Conservation (phyloP, 2,113 vertebrate genomes). For the Phalacrocorax pelagicus region DNA sequence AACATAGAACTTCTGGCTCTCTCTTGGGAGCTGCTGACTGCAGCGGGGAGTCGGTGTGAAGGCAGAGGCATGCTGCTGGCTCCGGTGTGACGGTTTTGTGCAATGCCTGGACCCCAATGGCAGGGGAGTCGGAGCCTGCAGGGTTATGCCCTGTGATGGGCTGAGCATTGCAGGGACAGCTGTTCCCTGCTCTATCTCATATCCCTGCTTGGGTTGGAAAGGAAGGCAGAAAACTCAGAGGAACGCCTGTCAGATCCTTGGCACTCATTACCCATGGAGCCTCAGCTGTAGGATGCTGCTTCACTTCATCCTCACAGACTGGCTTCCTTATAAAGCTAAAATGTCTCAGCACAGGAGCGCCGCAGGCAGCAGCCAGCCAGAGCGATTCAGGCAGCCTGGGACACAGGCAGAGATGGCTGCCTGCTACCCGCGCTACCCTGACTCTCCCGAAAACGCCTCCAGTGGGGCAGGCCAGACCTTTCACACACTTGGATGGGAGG, state of each 20-base stretch:
- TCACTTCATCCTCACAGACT: accelerated
- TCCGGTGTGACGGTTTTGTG: background rate
- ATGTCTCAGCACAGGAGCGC: background rate
- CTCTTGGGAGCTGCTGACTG: background rate
- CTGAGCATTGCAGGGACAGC: accelerated
- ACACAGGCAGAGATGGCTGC: background rate
- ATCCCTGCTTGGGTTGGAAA: background rate
- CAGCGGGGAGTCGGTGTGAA: background rate
- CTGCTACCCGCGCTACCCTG: background rate
- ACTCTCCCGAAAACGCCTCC: background rate
- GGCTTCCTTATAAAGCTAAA: constrained; percentile 43
- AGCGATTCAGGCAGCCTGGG: background rate
- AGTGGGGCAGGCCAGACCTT: constrained; percentile 54
- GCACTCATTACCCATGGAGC: background rate
- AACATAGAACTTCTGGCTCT: accelerated
- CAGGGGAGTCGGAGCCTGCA: background rate
- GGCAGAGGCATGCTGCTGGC: background rate
- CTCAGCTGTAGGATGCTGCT: background rate
- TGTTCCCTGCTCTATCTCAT: background rate
- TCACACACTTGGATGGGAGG: constrained; percentile 57
- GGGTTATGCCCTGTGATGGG: background rate
- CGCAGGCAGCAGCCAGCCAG: background rate
- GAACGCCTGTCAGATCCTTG: background rate
- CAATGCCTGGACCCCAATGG: background rate
- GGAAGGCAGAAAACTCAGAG: background rate